These are phyloP conservation scores for Bombus waltoni DNA, from an alignment of 1,140 invertebrate species.

Conservation along the genomic window DNA sequence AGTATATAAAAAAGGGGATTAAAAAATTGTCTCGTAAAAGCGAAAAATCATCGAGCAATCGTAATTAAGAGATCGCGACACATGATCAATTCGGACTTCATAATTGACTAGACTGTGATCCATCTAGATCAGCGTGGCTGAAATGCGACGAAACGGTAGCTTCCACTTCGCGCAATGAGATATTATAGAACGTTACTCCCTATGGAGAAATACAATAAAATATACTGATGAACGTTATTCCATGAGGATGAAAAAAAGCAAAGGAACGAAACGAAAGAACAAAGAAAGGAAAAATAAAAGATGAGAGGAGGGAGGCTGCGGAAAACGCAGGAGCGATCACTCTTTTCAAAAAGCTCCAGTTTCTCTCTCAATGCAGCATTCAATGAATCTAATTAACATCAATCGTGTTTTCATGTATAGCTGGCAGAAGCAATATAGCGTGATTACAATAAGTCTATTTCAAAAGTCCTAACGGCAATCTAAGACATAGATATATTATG, in stretches of 20 bases:
- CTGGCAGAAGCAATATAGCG: not conserved
- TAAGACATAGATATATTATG: too few relatives aligned
- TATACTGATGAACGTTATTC: not conserved
- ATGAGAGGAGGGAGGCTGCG: not conserved
- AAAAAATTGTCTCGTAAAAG: not conserved
- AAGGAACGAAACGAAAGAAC: not conserved
- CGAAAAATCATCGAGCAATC: slow-evolving; percentile 17
- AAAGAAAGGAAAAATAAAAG: not conserved
- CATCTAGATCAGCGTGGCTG: slow-evolving; percentile 38
- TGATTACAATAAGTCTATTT: not conserved
- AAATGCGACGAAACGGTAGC: slow-evolving; percentile 39
- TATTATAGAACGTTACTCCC: slow-evolving; percentile 10
- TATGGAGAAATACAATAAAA: not conserved
- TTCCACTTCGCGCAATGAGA: slow-evolving; percentile 15
- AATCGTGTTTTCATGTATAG: slow-evolving; percentile 23
- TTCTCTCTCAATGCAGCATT: slow-evolving; percentile 34
- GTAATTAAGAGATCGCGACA: slow-evolving; percentile 13
- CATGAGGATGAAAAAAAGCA: not conserved
- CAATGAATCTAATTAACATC: slow-evolving; percentile 21
- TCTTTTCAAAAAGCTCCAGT: slow-evolving; percentile 12
- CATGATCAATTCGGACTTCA: slow-evolving; percentile 50
- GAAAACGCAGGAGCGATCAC: slow-evolving; percentile 44
- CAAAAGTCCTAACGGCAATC: too few relatives aligned
- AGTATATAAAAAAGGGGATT: not conserved
- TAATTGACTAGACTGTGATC: slow-evolving; percentile 64